Base-by-base conservation (phyloP, 2,888 invertebrate genomes). In the Ormyrus labotus region DNA sequence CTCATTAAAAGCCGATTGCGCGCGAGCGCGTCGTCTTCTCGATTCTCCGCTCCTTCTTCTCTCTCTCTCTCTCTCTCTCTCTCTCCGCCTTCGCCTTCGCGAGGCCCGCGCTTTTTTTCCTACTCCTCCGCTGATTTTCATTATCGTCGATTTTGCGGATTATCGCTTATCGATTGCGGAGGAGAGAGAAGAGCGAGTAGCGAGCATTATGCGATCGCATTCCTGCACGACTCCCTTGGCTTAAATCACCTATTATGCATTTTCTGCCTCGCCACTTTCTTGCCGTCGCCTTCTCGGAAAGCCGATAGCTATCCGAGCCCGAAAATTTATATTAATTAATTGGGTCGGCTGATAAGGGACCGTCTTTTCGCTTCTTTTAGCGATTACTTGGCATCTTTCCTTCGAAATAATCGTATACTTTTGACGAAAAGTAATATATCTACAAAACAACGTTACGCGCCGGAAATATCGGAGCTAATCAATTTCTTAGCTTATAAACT, bases 61-160 rank as follows among this genome's bases (percentile, higher is more conserved):
- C 2, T 51, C 51, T 53, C 64, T 50, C 34, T 34, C 34, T 50
- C 34, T 34, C 34, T 34, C 34, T 34, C 34, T 34, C 34, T 34
- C 34, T 34, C 34, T 34, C 34, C 4, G 34, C 34, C 34, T 34
- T 34, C 34, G 34, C 34, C 34, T 34, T 34, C 2, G 34, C 34
- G 34, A 34, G 34, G 34, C 34, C 34, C 34, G 34, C 34, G 34
- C 34, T 11, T 51, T 67, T 67, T 67, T 53, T 51, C 34, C 34
- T 19, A 19, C 9, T 65, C 50, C 9, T 9, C 10, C n/a, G 61
- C 55, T 11, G 70, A 63, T 80, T 80, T 72, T 76, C 71, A 68
- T 71, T 61, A 76, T 67, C 76, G 75, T 67, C 61, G 71, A 76
- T 75, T 80, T 72, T 67, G 71, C 48, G 70, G 65, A 76, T 80